phyloP scores from a whole-genome alignment of 2,797 vertebrate genomes.

The Buceros bicornis region DNA sequence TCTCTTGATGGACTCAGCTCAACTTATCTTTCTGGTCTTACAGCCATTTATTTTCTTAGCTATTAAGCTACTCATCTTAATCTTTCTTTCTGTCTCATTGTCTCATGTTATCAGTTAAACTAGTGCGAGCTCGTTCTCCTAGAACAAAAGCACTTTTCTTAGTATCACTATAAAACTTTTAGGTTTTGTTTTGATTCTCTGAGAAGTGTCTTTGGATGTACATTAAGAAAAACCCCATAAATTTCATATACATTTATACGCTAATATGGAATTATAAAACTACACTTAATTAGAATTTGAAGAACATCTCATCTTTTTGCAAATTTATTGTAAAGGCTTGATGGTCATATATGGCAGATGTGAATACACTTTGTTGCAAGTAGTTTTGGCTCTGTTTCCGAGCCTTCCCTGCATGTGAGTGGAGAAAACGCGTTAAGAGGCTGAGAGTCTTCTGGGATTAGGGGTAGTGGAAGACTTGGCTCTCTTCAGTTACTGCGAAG shows the following conservation, averaged over 20 bases:
- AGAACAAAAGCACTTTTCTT: not conserved
- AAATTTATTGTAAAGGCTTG: not conserved
- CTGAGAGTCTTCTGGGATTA: not conserved
- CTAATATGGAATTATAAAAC: fast-evolving
- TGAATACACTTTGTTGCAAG: not conserved
- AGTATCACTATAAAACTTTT: not conserved
- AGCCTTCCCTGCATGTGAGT: fast-evolving
- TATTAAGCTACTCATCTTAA: not conserved
- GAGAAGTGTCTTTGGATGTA: not conserved
- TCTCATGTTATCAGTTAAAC: not conserved
- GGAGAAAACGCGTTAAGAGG: fast-evolving
- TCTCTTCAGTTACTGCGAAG: fast-evolving
- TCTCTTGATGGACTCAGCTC: not conserved
- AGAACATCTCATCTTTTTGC: not conserved
- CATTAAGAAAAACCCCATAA: not conserved
- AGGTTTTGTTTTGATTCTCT: not conserved
- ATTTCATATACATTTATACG: not conserved
- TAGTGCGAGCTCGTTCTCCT: not conserved
- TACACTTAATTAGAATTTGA: not conserved
- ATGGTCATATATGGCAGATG: not conserved
- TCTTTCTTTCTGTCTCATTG: not conserved
- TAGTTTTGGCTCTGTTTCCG: not conserved
- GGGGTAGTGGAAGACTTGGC: fast-evolving
- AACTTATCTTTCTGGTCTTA: not conserved
- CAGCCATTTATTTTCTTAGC: not conserved